Evolutionary conservation across 2,113 vertebrate species (phyloP).

Genomic region (Chelonoidis abingdonii): DNA sequence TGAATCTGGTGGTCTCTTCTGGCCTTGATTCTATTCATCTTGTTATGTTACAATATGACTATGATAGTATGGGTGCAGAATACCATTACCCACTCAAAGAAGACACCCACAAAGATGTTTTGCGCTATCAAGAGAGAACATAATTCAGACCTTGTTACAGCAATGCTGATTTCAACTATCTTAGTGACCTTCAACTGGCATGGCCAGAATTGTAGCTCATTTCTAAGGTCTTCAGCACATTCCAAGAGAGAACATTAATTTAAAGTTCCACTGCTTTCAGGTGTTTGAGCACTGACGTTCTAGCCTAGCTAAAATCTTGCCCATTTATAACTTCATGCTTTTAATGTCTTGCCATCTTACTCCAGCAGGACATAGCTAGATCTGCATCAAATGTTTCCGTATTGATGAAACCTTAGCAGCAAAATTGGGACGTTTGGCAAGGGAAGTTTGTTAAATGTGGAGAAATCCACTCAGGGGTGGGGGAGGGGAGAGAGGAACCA

Average conservation of each 20-base stretch:
- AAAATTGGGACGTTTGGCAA: neutral
- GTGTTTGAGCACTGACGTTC: neutral
- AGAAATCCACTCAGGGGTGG: neutral
- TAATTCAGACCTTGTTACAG: neutral
- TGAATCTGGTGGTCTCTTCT: neutral
- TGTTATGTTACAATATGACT: neutral
- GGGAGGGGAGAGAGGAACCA: neutral
- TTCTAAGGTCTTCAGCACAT: neutral
- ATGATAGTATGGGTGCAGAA: neutral
- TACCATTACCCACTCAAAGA: neutral
- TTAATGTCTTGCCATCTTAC: neutral
- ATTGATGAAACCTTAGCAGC: neutral
- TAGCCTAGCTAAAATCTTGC: neutral
- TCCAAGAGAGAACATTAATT: neutral
- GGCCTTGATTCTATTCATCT: neutral
- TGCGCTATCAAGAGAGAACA: neutral
- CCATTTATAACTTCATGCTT: neutral
- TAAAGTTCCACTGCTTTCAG: neutral
- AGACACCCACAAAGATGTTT: neutral
- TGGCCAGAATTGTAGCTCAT: neutral
- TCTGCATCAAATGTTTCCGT: neutral
- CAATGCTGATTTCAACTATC: neutral
- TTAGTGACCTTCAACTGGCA: neutral
- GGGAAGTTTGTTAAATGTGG: neutral
- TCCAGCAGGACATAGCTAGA: neutral